Percentiles rank a stretch among this genome's conserved stretches.
These are phyloP conservation scores for Mareca strepera DNA, from an alignment of 2,797 vertebrate species.

Conservation along the genomic window DNA sequence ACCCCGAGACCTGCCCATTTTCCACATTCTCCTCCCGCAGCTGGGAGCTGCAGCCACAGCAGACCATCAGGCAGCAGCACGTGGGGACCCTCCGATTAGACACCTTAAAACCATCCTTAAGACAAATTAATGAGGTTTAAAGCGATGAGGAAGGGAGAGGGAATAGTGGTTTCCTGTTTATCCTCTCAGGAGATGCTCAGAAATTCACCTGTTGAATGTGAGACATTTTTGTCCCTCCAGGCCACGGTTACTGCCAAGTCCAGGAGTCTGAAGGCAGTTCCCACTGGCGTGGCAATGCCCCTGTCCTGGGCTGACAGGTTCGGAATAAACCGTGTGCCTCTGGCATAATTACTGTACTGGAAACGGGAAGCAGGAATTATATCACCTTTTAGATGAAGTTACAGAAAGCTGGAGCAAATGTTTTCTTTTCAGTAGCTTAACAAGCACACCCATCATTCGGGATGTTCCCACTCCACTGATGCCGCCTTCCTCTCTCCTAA, in stretches of 20 bases:
- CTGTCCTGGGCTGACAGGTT: slow-evolving; percentile 5
- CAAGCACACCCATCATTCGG: neutral
- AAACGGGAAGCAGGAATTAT: slow-evolving; percentile 25
- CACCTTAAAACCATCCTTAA: neutral
- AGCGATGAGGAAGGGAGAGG: neutral
- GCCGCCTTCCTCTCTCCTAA: neutral
- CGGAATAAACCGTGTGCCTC: neutral
- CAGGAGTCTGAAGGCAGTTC: slow-evolving; percentile 19
- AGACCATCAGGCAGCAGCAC: neutral
- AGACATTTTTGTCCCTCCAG: slow-evolving; percentile 25
- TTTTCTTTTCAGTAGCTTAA: neutral
- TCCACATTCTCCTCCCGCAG: neutral
- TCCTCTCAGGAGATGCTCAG: neutral
- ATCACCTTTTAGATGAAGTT: slow-evolving; percentile 24
- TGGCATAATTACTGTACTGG: neutral
- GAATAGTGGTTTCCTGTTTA: neutral
- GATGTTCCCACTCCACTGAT: neutral
- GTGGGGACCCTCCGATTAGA: neutral
- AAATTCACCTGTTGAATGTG: neutral
- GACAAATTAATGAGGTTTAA: neutral
- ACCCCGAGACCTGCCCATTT: neutral
- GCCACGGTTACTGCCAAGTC: neutral
- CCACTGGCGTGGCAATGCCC: neutral
- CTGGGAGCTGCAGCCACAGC: neutral
- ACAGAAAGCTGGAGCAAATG: neutral